Conservation (phyloP, 2,888 invertebrate species). For the Merodon equestris region DNA sequence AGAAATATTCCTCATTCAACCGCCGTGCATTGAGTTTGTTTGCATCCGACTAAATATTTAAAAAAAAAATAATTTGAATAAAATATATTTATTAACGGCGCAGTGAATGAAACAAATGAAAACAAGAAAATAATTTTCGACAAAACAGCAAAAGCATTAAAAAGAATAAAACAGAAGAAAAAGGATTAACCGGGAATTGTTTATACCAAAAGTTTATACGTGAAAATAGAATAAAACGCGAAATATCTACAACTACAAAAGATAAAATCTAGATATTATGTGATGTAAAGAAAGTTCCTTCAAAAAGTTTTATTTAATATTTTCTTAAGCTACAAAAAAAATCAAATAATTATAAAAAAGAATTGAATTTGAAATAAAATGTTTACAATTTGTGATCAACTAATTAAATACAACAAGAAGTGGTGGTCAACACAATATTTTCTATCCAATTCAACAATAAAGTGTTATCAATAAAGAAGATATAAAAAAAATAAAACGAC, state of each 20-base stretch:
- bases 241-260: constrained; percentile 52
- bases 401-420: constrained; percentile 61
- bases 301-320: constrained; percentile 67
- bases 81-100: constrained; percentile 33
- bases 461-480: constrained; percentile 35
- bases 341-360: constrained; percentile 38
- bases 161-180: constrained; percentile 19
- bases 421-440: constrained; percentile 45
- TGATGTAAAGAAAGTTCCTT: constrained; percentile 69
- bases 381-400: constrained; percentile 56
- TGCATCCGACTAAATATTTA: too few relatives aligned
- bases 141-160: constrained; percentile 36
- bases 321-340: constrained; percentile 70
- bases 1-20: constrained; percentile 54
- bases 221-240: constrained; percentile 42
- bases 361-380: constrained; percentile 70
- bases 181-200: constrained; percentile 65
- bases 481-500: constrained; percentile 31
- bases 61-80: constrained; percentile 22
- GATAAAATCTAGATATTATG: constrained; percentile 72
- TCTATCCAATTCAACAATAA: constrained; percentile 40
- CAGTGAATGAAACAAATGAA: constrained; percentile 43
- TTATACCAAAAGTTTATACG: constrained; percentile 51
- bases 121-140: constrained; percentile 67
- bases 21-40: constrained; percentile 29